Conservation (phyloP, 2,888 invertebrate genomes). For the Tenodera sinensis region DNA sequence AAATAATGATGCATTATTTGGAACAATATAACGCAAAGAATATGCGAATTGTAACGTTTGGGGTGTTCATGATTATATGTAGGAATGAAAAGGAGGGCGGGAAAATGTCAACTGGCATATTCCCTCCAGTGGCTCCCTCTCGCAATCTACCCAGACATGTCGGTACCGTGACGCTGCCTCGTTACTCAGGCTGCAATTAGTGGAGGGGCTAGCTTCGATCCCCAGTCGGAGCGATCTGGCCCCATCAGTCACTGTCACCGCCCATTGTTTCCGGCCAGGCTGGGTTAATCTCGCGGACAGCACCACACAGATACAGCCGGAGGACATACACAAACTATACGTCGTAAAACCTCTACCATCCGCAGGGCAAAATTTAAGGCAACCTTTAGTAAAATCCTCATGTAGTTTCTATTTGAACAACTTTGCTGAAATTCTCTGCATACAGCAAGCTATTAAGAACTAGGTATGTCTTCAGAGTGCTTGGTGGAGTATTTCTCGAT, state of each 20-base stretch:
- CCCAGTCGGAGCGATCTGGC: neutral
- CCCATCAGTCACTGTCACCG: constrained; percentile 6
- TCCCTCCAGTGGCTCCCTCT: neutral
- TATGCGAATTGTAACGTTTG: too few species aligned
- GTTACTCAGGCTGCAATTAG: neutral
- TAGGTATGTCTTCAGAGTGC: too few species aligned
- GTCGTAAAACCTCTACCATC: too few species aligned
- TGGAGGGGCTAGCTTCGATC: neutral
- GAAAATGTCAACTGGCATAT: neutral
- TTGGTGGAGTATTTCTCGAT: too few species aligned
- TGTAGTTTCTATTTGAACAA: too few species aligned
- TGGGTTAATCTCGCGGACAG: neutral
- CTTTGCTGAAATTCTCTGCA: too few species aligned
- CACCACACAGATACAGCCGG: neutral
- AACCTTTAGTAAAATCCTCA: too few species aligned
- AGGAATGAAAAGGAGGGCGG: neutral
- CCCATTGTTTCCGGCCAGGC: constrained; percentile 1
- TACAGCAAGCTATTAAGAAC: too few species aligned
- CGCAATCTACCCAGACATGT: neutral
- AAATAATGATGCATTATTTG: too few species aligned
- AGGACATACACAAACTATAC: neutral
- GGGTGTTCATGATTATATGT: too few species aligned
- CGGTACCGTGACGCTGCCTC: neutral
- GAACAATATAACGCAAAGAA: too few species aligned
- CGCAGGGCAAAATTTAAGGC: too few species aligned